Evolutionary conservation across 2,797 vertebrate genomes (phyloP).

Genomic region (Galago senegalensis): DNA sequence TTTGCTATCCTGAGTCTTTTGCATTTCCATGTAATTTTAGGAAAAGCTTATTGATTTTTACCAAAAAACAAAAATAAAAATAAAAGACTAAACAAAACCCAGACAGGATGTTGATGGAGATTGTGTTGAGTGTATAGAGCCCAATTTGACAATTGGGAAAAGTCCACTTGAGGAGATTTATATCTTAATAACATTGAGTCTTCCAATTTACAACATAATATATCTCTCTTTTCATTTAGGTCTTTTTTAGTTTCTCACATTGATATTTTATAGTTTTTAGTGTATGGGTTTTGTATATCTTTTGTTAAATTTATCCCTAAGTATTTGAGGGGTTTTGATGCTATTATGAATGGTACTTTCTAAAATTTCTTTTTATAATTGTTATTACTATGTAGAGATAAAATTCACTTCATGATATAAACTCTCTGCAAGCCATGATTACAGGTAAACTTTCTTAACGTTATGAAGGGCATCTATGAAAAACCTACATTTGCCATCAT

Average conservation of each 20-base stretch:
- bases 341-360: neutral
- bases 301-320: neutral
- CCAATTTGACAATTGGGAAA: neutral
- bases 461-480: neutral
- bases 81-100: neutral
- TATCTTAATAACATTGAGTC: neutral
- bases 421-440: neutral
- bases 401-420: neutral
- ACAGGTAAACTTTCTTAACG: neutral
- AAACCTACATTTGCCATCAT: neutral
- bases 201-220: neutral
- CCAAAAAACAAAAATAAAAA: neutral
- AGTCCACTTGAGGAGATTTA: neutral
- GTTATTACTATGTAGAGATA: neutral
- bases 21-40: neutral
- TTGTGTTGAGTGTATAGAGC: neutral
- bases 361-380: neutral
- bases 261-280: neutral
- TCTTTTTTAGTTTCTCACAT: neutral
- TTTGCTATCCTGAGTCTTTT: neutral
- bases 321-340: neutral
- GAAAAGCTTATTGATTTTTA: slow-evolving; percentile 28
- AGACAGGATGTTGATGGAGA: neutral
- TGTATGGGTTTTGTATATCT: neutral
- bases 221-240: neutral